These are phyloP conservation scores for Watsonalla cultraria DNA, from an alignment of 2,888 invertebrate species.

Conservation along the genomic window DNA sequence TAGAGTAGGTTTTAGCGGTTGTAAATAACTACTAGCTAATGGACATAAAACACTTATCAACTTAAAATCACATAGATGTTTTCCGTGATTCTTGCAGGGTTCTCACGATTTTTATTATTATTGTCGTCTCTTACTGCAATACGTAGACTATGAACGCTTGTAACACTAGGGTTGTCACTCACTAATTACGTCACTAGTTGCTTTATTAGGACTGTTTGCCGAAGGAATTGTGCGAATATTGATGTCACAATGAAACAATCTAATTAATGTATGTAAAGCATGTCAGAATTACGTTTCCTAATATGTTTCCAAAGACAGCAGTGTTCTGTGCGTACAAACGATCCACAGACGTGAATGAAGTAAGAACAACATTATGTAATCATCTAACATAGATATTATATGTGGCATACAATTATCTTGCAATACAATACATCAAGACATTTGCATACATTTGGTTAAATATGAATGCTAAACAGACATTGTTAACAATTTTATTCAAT, in stretches of 20 bases:
- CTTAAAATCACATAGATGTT: too few relatives aligned
- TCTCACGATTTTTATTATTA: too few relatives aligned
- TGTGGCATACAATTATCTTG: not conserved
- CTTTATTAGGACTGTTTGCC: not conserved
- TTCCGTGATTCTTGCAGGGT: too few relatives aligned
- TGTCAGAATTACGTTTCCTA: not conserved
- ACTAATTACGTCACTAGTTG: not conserved
- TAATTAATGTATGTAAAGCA: not conserved
- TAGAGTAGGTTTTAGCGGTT: too few relatives aligned
- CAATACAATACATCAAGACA: not conserved
- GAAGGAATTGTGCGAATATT: not conserved
- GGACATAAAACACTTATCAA: too few relatives aligned
- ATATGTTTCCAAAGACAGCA: not conserved
- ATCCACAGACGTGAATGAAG: not conserved
- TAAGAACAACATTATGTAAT: not conserved
- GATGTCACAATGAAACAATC: not conserved
- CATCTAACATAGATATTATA: not conserved
- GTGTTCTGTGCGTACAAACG: not conserved
- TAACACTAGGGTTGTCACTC: too few relatives aligned
- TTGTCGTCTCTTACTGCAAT: too few relatives aligned
- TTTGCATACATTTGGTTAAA: not conserved
- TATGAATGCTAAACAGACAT: not conserved
- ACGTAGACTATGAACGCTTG: too few relatives aligned
- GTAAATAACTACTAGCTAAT: too few relatives aligned
- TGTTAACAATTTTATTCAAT: not conserved